Base-by-base conservation (phyloP, 2,113 vertebrate species). In the Mormoops blainvillei region DNA sequence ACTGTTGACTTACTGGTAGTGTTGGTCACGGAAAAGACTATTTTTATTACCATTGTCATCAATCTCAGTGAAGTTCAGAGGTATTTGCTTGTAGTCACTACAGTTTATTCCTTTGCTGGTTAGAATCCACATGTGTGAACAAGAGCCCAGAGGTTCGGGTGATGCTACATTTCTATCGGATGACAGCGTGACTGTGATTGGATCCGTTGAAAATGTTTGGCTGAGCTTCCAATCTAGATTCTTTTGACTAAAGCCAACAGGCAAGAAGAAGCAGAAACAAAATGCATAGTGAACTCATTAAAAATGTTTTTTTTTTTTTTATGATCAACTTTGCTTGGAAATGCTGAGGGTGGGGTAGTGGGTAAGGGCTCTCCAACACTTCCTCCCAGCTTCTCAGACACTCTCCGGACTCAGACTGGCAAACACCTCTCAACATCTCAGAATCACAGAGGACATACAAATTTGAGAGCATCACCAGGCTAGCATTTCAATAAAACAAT, bases 1-100 rank as follows among this genome's bases (percentile, higher is more conserved):
- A 94, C 95, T 97, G 7, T 97, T 97, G 97, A 88, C 80, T 97
- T 97, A 97, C 98, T 97, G 97, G 90, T 95, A 36, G 86, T 89
- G 87, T 95, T 89, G 91, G 45, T 91, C 84, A 71, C 56, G 38
- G 95, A 92, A 98, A 98, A 97, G 96, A 95, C 92, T 82, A 33
- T 90, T 98, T 98, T 97, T 98, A 98, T 98, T 98, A 95, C 85
- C 50, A 18, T 38, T 94, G 97, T 97, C 97, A 98, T 98, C 98
- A 97, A 87, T 97, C 97, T 98, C 93, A 15, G 80, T 19, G 88
- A 96, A 97, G 38, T 86, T 96, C 38, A 15, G 65, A 88, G 71
- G 1, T 54, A 94, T 93, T 87, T 93, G 81, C 82, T 95, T 94
- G 88, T 86, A 6, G 96, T 96, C 87, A 84, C 94, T 96, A 50